Percentiles rank a stretch among this genome's conserved stretches.
Conservation (phyloP, 2,113 vertebrate genomes). For the Phyllostomus discolor region DNA sequence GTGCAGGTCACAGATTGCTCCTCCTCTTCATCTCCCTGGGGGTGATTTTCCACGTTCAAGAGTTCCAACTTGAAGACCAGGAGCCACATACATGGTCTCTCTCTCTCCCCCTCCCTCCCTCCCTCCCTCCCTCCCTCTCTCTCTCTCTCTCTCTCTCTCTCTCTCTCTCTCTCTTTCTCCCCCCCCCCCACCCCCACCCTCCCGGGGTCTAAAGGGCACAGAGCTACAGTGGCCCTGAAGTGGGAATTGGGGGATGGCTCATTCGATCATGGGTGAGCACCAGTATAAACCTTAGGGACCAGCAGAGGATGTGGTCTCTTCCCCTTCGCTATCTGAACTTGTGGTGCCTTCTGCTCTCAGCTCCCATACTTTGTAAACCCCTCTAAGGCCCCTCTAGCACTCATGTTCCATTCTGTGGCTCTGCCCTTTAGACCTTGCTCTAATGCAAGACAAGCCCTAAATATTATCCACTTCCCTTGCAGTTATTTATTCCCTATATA, state of each 20-base stretch:
- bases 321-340: not conserved
- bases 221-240: not conserved
- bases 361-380: not conserved
- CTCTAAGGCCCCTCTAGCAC: not conserved
- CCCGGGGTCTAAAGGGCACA: not conserved
- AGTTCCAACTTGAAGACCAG: not conserved
- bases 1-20: not conserved
- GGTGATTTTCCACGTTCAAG: not conserved
- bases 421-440: not conserved
- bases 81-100: too few relatives aligned
- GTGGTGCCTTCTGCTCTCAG: not conserved
- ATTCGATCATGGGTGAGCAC: not conserved
- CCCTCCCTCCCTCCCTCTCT: not conserved
- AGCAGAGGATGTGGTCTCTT: not conserved
- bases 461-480: not conserved
- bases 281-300: not conserved
- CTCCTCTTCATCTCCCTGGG: not conserved
- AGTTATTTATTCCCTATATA: constrained; percentile 46
- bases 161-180: not conserved
- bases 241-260: too few relatives aligned
- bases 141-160: not conserved
- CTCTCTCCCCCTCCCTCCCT: not conserved
- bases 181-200: not conserved
- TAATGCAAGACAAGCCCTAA: not conserved
- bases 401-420: not conserved